phyloP scores from a whole-genome alignment of 1,140 invertebrate species.

The Bombyx mandarina region DNA sequence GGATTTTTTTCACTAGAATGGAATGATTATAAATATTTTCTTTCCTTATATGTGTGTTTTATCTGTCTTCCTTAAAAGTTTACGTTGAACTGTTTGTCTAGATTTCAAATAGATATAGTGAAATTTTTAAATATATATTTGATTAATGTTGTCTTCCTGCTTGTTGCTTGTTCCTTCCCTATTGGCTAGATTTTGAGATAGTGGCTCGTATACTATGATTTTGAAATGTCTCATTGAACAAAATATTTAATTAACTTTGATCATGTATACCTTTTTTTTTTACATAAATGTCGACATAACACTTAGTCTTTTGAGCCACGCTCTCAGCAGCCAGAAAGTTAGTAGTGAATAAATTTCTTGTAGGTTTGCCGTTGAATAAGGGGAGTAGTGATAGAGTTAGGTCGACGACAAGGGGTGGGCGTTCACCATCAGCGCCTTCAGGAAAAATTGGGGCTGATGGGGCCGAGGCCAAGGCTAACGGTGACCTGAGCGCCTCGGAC shows the following conservation, averaged over 20 bases:
- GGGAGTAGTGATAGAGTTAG: conserved; percentile 65
- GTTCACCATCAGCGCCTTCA: conserved; percentile 51
- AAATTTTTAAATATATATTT: too few species aligned
- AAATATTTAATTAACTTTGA: neutral
- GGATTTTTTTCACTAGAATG: too few species aligned
- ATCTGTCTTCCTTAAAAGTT: too few species aligned
- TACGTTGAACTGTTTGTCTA: too few species aligned
- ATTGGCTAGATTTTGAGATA: conserved; percentile 25
- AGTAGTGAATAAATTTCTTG: conserved; percentile 53
- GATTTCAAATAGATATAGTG: too few species aligned
- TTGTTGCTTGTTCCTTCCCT: conserved; percentile 46
- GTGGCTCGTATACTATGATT: conserved; percentile 20
- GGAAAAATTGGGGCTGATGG: conserved; percentile 40
- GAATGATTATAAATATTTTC: too few species aligned
- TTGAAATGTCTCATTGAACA: neutral
- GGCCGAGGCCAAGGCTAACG: conserved; percentile 20
- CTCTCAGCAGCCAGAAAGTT: conserved; percentile 31
- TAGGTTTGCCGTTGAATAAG: conserved; percentile 70
- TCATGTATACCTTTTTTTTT: neutral
- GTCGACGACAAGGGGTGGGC: conserved; percentile 60
- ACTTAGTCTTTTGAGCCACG: conserved; percentile 20
- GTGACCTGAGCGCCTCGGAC: conserved; percentile 33
- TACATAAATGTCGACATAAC: too few species aligned
- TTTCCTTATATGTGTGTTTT: too few species aligned
- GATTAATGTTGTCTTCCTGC: conserved; percentile 33